Base-by-base conservation (phyloP, 2,113 vertebrate genomes). In the Corythoichthys intestinalis region DNA sequence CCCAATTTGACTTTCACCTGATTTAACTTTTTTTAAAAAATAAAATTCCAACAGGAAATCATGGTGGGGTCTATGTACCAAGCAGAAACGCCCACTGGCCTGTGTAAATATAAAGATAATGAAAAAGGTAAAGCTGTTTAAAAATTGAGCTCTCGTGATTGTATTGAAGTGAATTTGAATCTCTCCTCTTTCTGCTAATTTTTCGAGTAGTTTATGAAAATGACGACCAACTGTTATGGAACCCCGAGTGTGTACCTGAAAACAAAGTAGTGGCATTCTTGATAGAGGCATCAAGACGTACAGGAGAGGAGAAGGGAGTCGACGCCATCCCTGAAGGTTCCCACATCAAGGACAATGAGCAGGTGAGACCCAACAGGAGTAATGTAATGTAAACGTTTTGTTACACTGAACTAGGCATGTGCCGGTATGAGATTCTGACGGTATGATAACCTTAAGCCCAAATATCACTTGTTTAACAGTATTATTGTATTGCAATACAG, bases 1-100 rank as follows among this genome's bases (percentile, higher is more conserved):
- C 48, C 3, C 48, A 50, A 15, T 10, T 28, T 20, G 9, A 11
- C 7, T 17, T n/a, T n/a, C 50, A n/a, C 1, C 17, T n/a, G 50
- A 53, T 20, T 9, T n/a, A 4, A 34, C 34, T 0, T 34, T 28
- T 28, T 56, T 37, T 5, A 37, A 12, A 56, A 1, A 34, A 13
- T 37, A 17, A 17, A 47, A 79, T 84, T 76, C 75, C 52, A 28
- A 59, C 79, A 99, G 97, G 97, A 99, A 85, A 98, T 99, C 75
- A 99, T 98, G 96, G 97, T 99, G 85, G 97, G 97, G 7, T 98
- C 97, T 5, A 97, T 98, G 95, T 98, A 96, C 87, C 97, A 99
- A 90, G 97, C 97, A 79, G 97, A 99, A 91, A 98, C 96, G 53
- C 97, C 97, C 72, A 80, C 85, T 74, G 97, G 95, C 28, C 78